Base-by-base conservation (phyloP, 2,888 invertebrate genomes). In the Anoplius nigerrimus region DNA sequence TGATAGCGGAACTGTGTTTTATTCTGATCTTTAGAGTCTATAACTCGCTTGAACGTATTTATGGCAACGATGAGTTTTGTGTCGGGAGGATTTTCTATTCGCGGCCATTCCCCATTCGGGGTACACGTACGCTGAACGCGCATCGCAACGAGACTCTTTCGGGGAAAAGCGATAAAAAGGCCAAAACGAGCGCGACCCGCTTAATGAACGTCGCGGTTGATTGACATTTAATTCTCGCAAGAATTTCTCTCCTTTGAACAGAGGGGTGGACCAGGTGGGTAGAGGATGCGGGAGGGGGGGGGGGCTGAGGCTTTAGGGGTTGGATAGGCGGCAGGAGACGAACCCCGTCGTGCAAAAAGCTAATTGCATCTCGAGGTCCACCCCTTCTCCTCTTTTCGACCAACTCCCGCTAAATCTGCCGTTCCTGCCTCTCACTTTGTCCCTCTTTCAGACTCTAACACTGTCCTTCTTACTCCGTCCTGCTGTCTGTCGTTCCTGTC, bases 181-280 rank as follows among this genome's bases (percentile, higher is more conserved):
- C 60, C 34, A 66, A 66, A 73, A 74, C 74, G 75, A 76, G 77
- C 76, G 62, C 8, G 75, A 48, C 72, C 58, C 77, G 74, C 71
- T 82, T 83, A 81, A 83, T 82, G 82, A 84, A 83, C 79, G 78
- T 81, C 78, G 80, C 78, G 80, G 71, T 76, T 85, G 83, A 86
- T 84, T 83, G 84, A 81, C 84, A 82, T 84, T 84, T 83, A 85
- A 85, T 85, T 85, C 80, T 80, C 76, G 74, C 78, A 80, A 84
- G 84, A 82, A 84, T 84, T 82, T 72, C 72, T 69, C 72, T 74
- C 78, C 82, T 85, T 80, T 81, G 79, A 80, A 65, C 62, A 52
- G 65, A 58, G 45, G 64, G 69, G 27, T 43, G 18, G 5, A 21
- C 21, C 52, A 21, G 22, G 20, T 34, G 34, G 4, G 8, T 5